Evolutionary conservation across 2,113 vertebrate species (phyloP), one percentile per base, ranked within the genome.

Genomic region (Elachura formosa): DNA sequence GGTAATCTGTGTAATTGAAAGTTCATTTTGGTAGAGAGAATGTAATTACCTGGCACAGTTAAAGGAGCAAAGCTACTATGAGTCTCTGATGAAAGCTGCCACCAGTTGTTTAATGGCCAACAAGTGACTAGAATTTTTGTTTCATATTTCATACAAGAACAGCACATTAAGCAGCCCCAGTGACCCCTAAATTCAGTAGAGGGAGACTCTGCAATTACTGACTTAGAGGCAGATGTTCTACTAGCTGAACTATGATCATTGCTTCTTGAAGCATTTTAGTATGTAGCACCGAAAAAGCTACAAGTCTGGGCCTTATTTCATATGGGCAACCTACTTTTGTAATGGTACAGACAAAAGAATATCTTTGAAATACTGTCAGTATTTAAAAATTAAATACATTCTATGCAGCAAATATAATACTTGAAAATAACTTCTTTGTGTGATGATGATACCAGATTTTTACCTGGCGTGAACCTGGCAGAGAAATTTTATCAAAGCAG

Each of bases 1-100:
- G 73, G 75, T 89, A 59, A 78, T 89, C 74, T 66, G 28, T 51
- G 49, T 89, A 94, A 93, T 87, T 94, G 89, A 48, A 95, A 94
- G 81, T 96, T 89, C 89, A 78, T 94, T 96, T 97, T 87, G 49
- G 80, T 93, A 64, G 68, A 88, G 49, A 90, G 80, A 89, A 89
- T 67, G 68, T 95, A 92, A 90, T 94, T 95, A 93, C 64, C 91
- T 89, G 91, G 80, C 86, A 81, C 56, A 48, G 48, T 68, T 52
- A 88, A 40, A 90, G 55, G 43, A 92, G 22, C 72, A 92, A 64
- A 89, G 80, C 73, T 78, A 41, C 90, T 84, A 74, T 81, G 72
- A 87, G 52, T 51, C 22, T 86, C 73, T 92, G 89, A 92, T 92
- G 83, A 89, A 95, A 93, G 74, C 66, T 93, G 94, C 81, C 93